Evolutionary conservation across 2,113 vertebrate genomes (phyloP), one percentile per base, ranked within the genome.

Genomic region (Tetraodon nigroviridis): DNA sequence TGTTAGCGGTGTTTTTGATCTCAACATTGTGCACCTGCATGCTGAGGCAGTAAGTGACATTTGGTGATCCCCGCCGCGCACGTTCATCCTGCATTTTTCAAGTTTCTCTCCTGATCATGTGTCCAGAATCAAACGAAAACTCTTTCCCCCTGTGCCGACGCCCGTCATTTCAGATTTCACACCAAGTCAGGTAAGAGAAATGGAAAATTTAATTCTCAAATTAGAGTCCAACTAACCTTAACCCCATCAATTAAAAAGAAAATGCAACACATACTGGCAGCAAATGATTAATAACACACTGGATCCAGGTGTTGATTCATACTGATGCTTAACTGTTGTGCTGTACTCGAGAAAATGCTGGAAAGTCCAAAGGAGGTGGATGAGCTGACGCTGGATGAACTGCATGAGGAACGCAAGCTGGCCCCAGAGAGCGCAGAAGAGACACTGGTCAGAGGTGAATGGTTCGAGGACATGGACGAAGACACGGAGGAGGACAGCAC

Each of bases 71-170:
- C 6, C 6, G 44, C 15, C n/a, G 15, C 6, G 44, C 44, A 46
- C 44, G 8, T 19, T 19, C 3, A 19, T 19, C 46, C 6, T 17
- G 15, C n/a, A n/a, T 17, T 17, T 16, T 13, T 48, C n/a, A 18
- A 6, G n/a, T 19, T 32, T 69, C 12, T 45, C 0, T 17, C 60
- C 6, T 69, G 16, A 60, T 63, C 2, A 58, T 13, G 32, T 40
- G 5, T 22, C 37, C 48, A 90, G 89, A 72, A 50, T 86, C 15
- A 77, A 77, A 81, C 67, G 3, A 19, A 84, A 66, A 53, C 27
- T 86, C 55, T 61, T 79, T 6, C 85, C 82, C 63, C 82, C 83
- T 3, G 73, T 90, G 16, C 87, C 87, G 0, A 79, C 3, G n/a
- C 86, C 87, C 17, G 58, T 86, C 29, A 77, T 86, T 53, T 57